Evolutionary conservation across 2,797 vertebrate genomes (phyloP), one percentile per base, ranked within the genome.

Genomic region (Gymnothorax javanicus): DNA sequence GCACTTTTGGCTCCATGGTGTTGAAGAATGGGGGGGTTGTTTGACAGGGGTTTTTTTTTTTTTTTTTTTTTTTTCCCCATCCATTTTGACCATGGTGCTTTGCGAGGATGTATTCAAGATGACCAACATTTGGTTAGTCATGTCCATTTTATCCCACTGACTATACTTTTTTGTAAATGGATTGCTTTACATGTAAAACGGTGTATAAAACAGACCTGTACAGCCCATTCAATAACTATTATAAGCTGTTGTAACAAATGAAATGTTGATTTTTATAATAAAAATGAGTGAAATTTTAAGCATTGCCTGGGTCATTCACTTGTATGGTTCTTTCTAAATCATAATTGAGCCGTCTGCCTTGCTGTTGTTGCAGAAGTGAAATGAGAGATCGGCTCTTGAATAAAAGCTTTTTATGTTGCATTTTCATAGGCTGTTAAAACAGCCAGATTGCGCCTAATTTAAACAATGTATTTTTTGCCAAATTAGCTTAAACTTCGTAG

Each of bases 261-360:
- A 96, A 96, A 97, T 97, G 95, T 97, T 97, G 95, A 97, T 98
- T 97, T 97, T 98, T 98, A 96, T 96, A 98, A 98, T 98, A 98
- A 97, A 98, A 96, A 91, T 95, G 95, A 94, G 92, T 97, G 93
- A 95, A 96, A 95, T 94, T 94, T 92, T 87, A 86, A 60, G 82
- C 56, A 8, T 52, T 60, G 82, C 8, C 82, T 59, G 25, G 7
- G 12, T 58, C 17, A 25, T 67, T 67, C 4, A 67, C 23, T 67
- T 67, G 33, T 43, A 43, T 43, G 33, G 33, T 43, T 43, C 33
- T 43, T 43, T 43, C 33, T 1, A 43, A 43, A 43, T 43, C 33
- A 43, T 43, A 1, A 43, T 43, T 43, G 33, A 43, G 33, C 33
- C 33, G 33, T 43, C 33, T 43, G 33, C 33, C 33, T 43, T 43